Percentiles rank a stretch among this genome's conserved stretches.
These are phyloP conservation scores for Phasianus colchicus DNA, from an alignment of 2,113 vertebrate species.

Conservation along the genomic window DNA sequence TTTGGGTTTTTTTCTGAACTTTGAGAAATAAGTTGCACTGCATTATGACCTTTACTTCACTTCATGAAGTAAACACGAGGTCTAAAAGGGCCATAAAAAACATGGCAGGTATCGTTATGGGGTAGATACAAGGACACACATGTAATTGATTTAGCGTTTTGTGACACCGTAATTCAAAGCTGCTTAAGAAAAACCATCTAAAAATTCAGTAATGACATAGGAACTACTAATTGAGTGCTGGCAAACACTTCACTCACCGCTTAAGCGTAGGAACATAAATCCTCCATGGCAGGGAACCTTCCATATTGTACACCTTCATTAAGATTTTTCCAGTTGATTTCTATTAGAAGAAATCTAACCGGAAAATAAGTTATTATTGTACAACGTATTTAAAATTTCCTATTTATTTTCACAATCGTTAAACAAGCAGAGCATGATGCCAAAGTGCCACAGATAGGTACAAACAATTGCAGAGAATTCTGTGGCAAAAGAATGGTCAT, in stretches of 20 bases:
- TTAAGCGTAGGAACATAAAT: constrained; percentile 11
- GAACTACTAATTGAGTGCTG: constrained; percentile 47
- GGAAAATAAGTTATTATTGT: neutral
- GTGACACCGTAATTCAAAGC: constrained; percentile 21
- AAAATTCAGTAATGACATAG: constrained; percentile 44
- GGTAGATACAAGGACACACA: neutral
- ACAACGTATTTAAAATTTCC: neutral
- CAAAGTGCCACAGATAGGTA: neutral
- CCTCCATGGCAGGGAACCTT: neutral
- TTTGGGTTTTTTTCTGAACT: constrained; percentile 82
- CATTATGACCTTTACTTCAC: constrained; percentile 86
- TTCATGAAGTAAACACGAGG: constrained; percentile 78
- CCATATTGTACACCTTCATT: neutral
- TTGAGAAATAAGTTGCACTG: constrained; percentile 80
- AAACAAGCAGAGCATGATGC: neutral
- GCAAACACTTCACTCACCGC: constrained; percentile 35
- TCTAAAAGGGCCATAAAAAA: constrained; percentile 26
- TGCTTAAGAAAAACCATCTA: constrained; percentile 12
- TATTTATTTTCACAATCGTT: neutral
- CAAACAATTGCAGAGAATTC: neutral
- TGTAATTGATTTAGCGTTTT: constrained; percentile 44
- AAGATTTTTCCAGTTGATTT: neutral
- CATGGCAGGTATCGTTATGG: constrained; percentile 17
- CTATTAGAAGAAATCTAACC: neutral
- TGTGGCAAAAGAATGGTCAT: neutral